These are phyloP conservation scores for Onychorhynchus coronatus DNA, from an alignment of 2,113 vertebrate species.

Conservation along the genomic window DNA sequence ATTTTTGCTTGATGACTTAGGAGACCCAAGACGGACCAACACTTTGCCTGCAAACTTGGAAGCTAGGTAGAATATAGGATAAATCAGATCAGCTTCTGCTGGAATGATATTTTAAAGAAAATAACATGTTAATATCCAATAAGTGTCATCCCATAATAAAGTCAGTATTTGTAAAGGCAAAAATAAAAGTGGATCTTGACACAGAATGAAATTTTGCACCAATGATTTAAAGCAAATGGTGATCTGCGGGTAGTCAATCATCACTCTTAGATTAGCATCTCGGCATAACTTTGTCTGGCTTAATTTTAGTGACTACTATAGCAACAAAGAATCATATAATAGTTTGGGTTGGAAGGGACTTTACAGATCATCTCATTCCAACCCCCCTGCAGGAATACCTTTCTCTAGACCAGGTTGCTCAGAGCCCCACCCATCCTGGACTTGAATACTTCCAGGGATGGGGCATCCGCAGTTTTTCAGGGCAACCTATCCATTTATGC, in stretches of 20 bases:
- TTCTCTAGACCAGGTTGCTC: background rate
- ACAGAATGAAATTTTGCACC: background rate
- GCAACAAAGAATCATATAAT: background rate
- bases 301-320: background rate
- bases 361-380: background rate
- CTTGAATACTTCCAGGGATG: background rate
- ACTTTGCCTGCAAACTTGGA: constrained; percentile 75
- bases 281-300: background rate
- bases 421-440: background rate
- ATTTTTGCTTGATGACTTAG: constrained; percentile 61
- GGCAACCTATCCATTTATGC: background rate
- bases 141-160: background rate
- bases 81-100: background rate
- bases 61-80: constrained; percentile 59
- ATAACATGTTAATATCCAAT: background rate
- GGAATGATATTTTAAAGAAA: background rate
- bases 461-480: background rate
- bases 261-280: background rate
- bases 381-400: background rate
- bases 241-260: background rate
- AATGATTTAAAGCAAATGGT: background rate
- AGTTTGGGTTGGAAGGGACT: background rate
- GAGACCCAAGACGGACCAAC: constrained; percentile 62
- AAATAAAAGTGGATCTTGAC: background rate
- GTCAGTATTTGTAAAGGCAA: background rate